These are phyloP conservation scores for Paratrypauchen microcephalus DNA, from an alignment of 2,797 vertebrate species.

Conservation along the genomic window DNA sequence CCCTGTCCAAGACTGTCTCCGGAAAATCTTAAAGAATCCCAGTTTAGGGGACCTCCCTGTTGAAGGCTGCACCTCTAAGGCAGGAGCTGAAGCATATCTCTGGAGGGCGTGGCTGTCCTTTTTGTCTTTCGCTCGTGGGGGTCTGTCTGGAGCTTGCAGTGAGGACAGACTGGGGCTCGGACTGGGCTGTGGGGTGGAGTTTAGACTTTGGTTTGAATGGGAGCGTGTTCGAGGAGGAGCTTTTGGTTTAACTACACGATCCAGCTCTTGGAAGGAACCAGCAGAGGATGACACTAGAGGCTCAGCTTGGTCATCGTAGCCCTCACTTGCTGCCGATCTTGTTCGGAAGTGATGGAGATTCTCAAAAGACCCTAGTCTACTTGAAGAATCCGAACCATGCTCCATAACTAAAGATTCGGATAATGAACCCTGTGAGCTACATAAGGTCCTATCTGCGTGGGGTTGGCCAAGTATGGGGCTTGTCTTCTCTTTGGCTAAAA, in stretches of 20 bases:
- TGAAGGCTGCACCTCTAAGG: constrained; percentile 57
- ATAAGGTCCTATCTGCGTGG: constrained; percentile 35
- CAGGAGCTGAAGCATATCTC: constrained; percentile 76
- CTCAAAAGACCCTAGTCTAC: constrained; percentile 65
- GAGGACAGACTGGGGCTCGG: constrained; percentile 70
- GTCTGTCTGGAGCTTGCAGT: constrained; percentile 66
- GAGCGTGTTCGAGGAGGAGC: constrained; percentile 70
- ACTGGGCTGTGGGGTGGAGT: constrained; percentile 36
- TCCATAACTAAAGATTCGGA: constrained; percentile 64
- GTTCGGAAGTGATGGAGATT: constrained; percentile 53
- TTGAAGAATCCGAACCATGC: constrained; percentile 71
- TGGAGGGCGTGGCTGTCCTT: constrained; percentile 64
- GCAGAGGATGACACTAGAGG: constrained; percentile 46
- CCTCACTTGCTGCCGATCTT: constrained; percentile 48
- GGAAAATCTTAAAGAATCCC: constrained; percentile 77
- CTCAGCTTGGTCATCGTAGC: constrained; percentile 56
- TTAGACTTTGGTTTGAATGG: constrained; percentile 61
- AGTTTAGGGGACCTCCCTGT: constrained; percentile 70
- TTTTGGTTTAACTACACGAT: constrained; percentile 55
- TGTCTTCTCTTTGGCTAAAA: constrained; percentile 38
- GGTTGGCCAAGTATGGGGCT: constrained; percentile 31
- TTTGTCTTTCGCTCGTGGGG: constrained; percentile 65
- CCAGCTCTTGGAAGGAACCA: constrained; percentile 50
- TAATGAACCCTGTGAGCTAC: constrained; percentile 71
- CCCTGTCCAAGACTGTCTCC: constrained; percentile 75